Base-by-base conservation (phyloP, 2,797 vertebrate species). In the Micrastur ruficollis region DNA sequence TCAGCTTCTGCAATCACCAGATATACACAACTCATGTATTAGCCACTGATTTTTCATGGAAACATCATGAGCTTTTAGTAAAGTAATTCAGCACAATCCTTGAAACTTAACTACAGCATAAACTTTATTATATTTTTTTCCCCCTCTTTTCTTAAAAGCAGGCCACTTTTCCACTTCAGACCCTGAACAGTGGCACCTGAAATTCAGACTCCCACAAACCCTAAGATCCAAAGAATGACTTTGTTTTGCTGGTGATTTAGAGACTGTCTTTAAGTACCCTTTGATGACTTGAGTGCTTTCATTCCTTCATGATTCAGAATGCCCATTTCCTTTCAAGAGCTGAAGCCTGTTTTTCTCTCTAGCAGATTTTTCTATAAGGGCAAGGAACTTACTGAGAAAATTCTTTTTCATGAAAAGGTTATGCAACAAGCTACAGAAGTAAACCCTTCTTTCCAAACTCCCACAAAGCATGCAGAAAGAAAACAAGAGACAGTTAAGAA, bases 221-320 rank as follows among this genome's bases (percentile, higher is more conserved):
- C 20, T 17, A 44, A 70, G 38, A 72, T 44, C 29, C 58, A 83
- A 90, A 87, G 86, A 96, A 94, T 68, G 18, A 81, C 81, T 96
- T 90, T 65, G 38, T 86, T 95, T 86, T 91, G 49, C 68, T 92
- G 68, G 29, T 91, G 68, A 95, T 81, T 94, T 78, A 96, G 74
- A 96, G 52, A 56, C 31, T 32, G 40, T 15, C 56, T 93, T 93
- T 36, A 90, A 95, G 49, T 47, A 49, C 46, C 50, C 92, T 94
- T 94, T 96, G 81, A 97, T 90, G 81, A 91, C 32, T 3, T 12
- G 11, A 95, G 62, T 52, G 42, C 38, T 55, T 71, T 90, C 61
- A 78, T 83, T 96, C 65, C 81, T 95, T 84, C 82, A 82, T 53
- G 44, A 47, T 67, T 92, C 40, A 92, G 47, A 66, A 29, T 80